Evolutionary conservation across 2,797 vertebrate genomes (phyloP).

Genomic region (Coccyzus lansbergi): DNA sequence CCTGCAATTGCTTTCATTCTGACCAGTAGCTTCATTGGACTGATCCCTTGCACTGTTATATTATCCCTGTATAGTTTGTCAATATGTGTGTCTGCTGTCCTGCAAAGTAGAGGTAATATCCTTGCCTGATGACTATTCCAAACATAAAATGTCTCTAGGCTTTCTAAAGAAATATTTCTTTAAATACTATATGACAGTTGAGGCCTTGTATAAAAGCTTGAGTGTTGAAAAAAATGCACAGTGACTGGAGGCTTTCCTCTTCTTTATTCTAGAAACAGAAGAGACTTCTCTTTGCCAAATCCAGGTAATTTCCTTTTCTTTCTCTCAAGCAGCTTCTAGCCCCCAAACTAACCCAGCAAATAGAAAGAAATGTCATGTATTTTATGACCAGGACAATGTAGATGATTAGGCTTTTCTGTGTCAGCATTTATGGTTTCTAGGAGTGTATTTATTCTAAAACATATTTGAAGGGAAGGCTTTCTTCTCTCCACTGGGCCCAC

Average conservation of each 20-base stretch:
- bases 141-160: slow-evolving; percentile 17
- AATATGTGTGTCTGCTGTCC: not conserved
- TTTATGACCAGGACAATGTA: not conserved
- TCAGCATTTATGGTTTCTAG: not conserved
- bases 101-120: not conserved
- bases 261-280: slow-evolving; percentile 67
- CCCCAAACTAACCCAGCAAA: not conserved
- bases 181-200: not conserved
- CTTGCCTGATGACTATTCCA: slow-evolving; percentile 56
- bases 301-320: slow-evolving; percentile 63
- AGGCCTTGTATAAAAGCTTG: not conserved
- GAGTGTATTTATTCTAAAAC: not conserved
- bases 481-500: not conserved
- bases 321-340: not conserved
- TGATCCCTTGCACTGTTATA: not conserved
- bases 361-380: too few relatives aligned
- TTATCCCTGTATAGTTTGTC: slow-evolving; percentile 2
- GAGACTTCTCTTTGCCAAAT: slow-evolving; percentile 17
- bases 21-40: not conserved
- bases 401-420: not conserved
- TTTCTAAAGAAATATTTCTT: slow-evolving; percentile 34
- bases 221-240: not conserved
- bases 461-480: not conserved
- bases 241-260: slow-evolving; percentile 41
- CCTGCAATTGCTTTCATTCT: not conserved